Evolutionary conservation across 2,797 vertebrate species (phyloP).

Genomic region (Borostomias antarcticus): DNA sequence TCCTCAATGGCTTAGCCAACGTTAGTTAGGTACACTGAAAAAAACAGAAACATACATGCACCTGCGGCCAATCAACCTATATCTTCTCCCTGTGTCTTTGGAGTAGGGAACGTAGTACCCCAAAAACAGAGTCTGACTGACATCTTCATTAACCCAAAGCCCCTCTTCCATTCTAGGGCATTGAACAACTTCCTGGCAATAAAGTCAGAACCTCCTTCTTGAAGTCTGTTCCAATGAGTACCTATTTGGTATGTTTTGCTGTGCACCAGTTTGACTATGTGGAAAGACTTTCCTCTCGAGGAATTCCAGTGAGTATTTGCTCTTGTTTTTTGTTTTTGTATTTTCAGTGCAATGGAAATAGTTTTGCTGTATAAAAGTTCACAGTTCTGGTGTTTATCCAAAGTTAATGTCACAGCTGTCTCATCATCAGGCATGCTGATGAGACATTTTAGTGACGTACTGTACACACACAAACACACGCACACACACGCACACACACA

Average conservation of each 20-base stretch:
- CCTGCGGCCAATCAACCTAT: no score
- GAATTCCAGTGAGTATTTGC: slow-evolving; percentile 85
- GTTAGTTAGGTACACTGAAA: no score
- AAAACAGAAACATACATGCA: no score
- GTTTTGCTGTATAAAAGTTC: no score
- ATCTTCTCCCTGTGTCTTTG: slow-evolving; percentile 1
- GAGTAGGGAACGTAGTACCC: not conserved
- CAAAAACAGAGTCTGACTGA: not conserved
- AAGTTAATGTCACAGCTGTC: not conserved
- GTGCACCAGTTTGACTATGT: slow-evolving; percentile 82
- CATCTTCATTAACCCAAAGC: slow-evolving; percentile 3
- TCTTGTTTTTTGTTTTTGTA: not conserved
- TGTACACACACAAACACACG: not conserved
- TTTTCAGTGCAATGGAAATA: not conserved
- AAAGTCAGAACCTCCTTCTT: slow-evolving; percentile 80
- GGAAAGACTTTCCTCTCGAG: slow-evolving; percentile 63
- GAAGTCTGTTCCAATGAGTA: slow-evolving; percentile 94
- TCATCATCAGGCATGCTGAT: no score
- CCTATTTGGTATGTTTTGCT: slow-evolving; percentile 96
- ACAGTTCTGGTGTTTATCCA: not conserved
- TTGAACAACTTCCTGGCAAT: slow-evolving; percentile 24
- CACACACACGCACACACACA: not conserved
- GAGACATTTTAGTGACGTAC: no score
- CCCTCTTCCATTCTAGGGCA: slow-evolving; percentile 51
- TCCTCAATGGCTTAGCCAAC: no score